These are phyloP conservation scores for Parasteatoda lunata DNA, from an alignment of 2,888 invertebrate genomes.

Conservation along the genomic window DNA sequence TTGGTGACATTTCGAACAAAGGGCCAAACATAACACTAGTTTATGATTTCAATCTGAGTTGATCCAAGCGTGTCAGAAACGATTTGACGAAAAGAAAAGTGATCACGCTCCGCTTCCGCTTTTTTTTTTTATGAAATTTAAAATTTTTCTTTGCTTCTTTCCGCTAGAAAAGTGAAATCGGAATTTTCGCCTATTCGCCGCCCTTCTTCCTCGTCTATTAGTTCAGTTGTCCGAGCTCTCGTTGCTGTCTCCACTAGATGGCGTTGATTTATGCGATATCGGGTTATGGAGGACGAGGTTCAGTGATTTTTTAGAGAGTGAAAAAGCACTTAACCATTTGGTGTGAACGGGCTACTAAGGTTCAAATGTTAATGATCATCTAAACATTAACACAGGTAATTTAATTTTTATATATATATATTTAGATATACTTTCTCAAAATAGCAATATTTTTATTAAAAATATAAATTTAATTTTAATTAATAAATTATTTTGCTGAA, in stretches of 20 bases:
- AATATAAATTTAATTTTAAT: too few species aligned
- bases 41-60: slow-evolving; percentile 34
- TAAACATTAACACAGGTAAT: not conserved
- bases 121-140: slow-evolving; percentile 49
- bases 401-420: not conserved
- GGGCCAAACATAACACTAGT: slow-evolving; percentile 23
- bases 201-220: slow-evolving; percentile 49
- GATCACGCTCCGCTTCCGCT: slow-evolving; percentile 59
- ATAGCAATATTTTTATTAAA: too few species aligned
- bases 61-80: slow-evolving; percentile 57
- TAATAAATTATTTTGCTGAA: too few species aligned
- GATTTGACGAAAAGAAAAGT: slow-evolving; percentile 56
- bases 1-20: slow-evolving; percentile 19
- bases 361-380: not conserved
- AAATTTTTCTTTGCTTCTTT: slow-evolving; percentile 34
- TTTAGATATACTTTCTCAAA: not conserved
- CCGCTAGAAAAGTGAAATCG: slow-evolving; percentile 61
- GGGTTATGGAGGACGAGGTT: slow-evolving; percentile 43
- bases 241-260: slow-evolving; percentile 64
- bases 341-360: slow-evolving; percentile 37
- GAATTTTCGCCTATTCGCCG: slow-evolving; percentile 43
- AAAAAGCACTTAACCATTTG: slow-evolving; percentile 29
- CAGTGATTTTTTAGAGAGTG: slow-evolving; percentile 44
- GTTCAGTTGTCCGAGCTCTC: slow-evolving; percentile 44
- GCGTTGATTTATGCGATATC: slow-evolving; percentile 33